phyloP scores from a whole-genome alignment of 2,888 invertebrate species.

The Pyrgus malvae region DNA sequence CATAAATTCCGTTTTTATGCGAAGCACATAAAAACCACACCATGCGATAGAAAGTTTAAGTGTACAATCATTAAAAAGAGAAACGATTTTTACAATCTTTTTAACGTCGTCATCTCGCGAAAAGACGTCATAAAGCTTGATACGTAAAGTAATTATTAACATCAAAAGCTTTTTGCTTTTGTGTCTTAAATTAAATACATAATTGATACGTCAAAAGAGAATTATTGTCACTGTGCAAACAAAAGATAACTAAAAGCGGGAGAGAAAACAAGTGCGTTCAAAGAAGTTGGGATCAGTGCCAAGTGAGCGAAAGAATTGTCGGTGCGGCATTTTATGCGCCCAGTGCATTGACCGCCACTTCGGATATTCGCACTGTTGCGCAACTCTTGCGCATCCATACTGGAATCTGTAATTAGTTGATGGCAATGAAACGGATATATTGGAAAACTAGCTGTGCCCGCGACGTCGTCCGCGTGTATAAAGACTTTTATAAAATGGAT shows the following conservation, averaged over 20 bases:
- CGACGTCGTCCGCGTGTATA: too few species aligned
- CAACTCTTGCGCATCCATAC: slow-evolving; percentile 49
- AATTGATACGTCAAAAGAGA: not conserved
- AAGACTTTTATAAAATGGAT: too few species aligned
- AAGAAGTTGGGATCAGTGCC: slow-evolving; percentile 33
- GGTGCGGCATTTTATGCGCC: slow-evolving; percentile 54
- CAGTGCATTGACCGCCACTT: slow-evolving; percentile 55
- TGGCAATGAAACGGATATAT: slow-evolving; percentile 21
- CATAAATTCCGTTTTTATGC: slow-evolving; percentile 17
- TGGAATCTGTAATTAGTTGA: slow-evolving; percentile 23
- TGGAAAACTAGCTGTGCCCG: slow-evolving; percentile 9
- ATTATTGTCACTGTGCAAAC: not conserved
- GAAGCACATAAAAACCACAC: slow-evolving; percentile 7
- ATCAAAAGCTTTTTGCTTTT: slow-evolving; percentile 3
- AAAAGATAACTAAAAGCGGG: slow-evolving; percentile 6
- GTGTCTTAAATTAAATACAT: slow-evolving; percentile 6
- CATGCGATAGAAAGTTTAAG: slow-evolving; percentile 18
- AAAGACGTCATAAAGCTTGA: slow-evolving; percentile 1
- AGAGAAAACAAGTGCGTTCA: slow-evolving; percentile 1
- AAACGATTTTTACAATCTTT: slow-evolving; percentile 5
- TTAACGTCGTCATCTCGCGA: not conserved
- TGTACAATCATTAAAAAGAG: slow-evolving; percentile 3
- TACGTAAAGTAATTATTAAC: not conserved
- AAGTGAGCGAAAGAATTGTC: slow-evolving; percentile 35
- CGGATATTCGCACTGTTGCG: slow-evolving; percentile 57